Base-by-base conservation (phyloP, 2,113 vertebrate genomes). In the Prinia subflava region DNA sequence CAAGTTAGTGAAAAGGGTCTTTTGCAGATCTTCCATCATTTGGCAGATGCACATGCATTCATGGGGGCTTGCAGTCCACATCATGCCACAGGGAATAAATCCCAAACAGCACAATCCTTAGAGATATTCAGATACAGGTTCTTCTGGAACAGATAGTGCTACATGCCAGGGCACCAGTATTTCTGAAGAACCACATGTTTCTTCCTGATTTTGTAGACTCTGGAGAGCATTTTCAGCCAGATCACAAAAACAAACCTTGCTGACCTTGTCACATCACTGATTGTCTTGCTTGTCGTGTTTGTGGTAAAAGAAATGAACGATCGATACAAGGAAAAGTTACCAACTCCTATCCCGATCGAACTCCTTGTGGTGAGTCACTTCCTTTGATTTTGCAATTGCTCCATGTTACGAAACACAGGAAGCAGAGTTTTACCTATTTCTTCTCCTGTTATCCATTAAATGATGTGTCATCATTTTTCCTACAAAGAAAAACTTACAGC, bases 301-400 rank as follows among this genome's bases (percentile, higher is more conserved):
- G 84, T 97, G 10, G 98, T 99, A 37, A 99, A 99, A 95, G 99
- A 99, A 96, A 62, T 99, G 33, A 99, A 99, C 3, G 98, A 99
- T 37, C 98, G 98, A 89, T 99, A 94, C 97, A 99, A 98, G 97
- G 97, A 97, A 84, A 99, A 99, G 95, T 98, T 99, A 41, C 99
- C 99, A 1, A 94, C 98, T 60, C 99, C 99, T 17, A 99, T 99
- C 67, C 99, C 99, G 0, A 99, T 99, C 13, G 99, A 99, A 93
- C 98, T 99, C 68, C 97, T 99, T 46, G 96, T 99, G 99, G 99
- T 99, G 98, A 99, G 69, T 75, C 67, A 33, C 41, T 75, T 80
- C 46, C 46, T 79, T 47, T 21, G 77, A 81, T 87, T 81, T 77
- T 49, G 69, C 53, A 75, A 75, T 49, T 59, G 20, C 21, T 89